These are phyloP conservation scores for Busseola fusca DNA, from an alignment of 2,888 invertebrate species.

Conservation along the genomic window DNA sequence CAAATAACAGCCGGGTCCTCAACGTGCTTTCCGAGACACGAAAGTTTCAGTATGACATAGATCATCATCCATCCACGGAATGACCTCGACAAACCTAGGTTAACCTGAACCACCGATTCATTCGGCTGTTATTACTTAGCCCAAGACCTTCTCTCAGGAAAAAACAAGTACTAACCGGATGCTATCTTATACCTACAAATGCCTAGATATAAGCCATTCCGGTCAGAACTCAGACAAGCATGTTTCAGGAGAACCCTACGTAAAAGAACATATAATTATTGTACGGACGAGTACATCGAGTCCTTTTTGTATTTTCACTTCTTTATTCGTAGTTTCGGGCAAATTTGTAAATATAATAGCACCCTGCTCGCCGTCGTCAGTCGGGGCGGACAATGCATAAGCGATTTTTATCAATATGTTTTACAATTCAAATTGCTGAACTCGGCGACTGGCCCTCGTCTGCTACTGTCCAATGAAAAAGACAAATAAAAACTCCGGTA, in stretches of 20 bases:
- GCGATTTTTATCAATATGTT: slow-evolving; percentile 78
- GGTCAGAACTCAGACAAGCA: background rate
- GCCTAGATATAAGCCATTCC: background rate
- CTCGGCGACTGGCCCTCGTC: slow-evolving; percentile 61
- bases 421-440: slow-evolving; percentile 79
- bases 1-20: no score
- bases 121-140: background rate
- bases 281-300: slow-evolving; percentile 39
- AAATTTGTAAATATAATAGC: slow-evolving; percentile 81
- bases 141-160: background rate
- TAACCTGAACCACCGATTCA: background rate
- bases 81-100: background rate
- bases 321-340: slow-evolving; percentile 59
- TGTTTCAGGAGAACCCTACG: slow-evolving; percentile 6
- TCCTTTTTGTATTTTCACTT: slow-evolving; percentile 61
- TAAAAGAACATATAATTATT: slow-evolving; percentile 45
- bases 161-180: background rate
- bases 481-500: slow-evolving; percentile 61
- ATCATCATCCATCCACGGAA: no score
- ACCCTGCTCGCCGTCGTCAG: slow-evolving; percentile 34
- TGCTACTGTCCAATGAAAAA: slow-evolving; percentile 61
- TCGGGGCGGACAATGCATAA: slow-evolving; percentile 74
- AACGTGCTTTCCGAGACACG: no score
- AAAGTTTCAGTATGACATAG: background rate
- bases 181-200: background rate